Conservation (phyloP, 2,888 invertebrate species). For the Polietes domitor region DNA sequence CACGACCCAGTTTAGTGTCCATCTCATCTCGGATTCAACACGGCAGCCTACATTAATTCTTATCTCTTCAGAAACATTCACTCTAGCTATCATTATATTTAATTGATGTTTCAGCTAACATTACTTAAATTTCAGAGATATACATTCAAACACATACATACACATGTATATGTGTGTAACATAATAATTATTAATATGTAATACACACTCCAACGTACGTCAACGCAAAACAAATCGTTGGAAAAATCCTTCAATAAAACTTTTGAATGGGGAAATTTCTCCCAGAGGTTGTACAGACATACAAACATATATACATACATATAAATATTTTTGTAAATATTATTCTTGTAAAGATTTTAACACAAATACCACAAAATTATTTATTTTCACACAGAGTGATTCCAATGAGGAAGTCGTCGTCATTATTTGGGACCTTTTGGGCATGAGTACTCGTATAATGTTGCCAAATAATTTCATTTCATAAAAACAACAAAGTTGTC, state of each 20-base stretch:
- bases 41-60: neutral
- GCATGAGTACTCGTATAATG: slow-evolving; percentile 9
- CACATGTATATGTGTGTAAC: neutral
- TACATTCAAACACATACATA: neutral
- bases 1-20: too few species aligned
- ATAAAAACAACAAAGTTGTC: slow-evolving; percentile 21
- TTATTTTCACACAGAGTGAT: slow-evolving; percentile 1
- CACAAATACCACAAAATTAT: slow-evolving; percentile 10
- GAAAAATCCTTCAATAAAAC: neutral
- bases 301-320: too few species aligned
- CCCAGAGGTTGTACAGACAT: too few species aligned
- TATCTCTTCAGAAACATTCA: neutral
- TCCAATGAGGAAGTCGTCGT: neutral
- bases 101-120: neutral
- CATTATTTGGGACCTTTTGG: neutral
- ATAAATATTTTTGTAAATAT: slow-evolving; percentile 8
- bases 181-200: neutral
- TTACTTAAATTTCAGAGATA: neutral
- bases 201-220: neutral
- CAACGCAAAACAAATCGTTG: slow-evolving; percentile 1
- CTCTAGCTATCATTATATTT: neutral
- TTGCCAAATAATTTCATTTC: neutral
- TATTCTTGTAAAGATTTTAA: slow-evolving; percentile 20
- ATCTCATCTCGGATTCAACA: too few species aligned
- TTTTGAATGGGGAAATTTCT: too few species aligned